phyloP scores from a whole-genome alignment of 2,888 invertebrate genomes.

The Zaprionus lineosus region DNA sequence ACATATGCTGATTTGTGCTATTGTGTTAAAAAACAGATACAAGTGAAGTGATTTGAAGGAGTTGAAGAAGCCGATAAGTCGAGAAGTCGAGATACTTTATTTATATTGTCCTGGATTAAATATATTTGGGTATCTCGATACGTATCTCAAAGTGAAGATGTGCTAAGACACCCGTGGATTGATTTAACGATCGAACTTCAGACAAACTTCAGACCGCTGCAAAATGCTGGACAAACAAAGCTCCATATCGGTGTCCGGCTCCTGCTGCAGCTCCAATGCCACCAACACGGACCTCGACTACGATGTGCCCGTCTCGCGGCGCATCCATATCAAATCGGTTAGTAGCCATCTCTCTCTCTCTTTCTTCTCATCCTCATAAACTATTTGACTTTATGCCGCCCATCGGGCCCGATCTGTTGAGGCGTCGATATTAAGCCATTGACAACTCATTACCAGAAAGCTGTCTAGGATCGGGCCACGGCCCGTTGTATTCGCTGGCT shows the following conservation, averaged over 20 bases:
- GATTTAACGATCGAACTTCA: neutral
- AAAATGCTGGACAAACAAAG: slow-evolving; percentile 79
- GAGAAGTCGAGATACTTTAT: slow-evolving; percentile 73
- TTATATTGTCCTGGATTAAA: slow-evolving; percentile 82
- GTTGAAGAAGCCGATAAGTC: neutral
- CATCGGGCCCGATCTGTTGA: slow-evolving; percentile 44
- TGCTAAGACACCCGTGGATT: slow-evolving; percentile 11
- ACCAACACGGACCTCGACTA: slow-evolving; percentile 76
- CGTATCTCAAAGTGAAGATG: slow-evolving; percentile 21
- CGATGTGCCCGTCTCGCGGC: slow-evolving; percentile 80
- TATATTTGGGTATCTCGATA: slow-evolving; percentile 76
- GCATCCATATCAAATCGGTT: slow-evolving; percentile 78
- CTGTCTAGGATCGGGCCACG: slow-evolving; percentile 37
- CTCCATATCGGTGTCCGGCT: slow-evolving; percentile 55
- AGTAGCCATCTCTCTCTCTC: slow-evolving; percentile 48
- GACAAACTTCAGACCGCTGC: slow-evolving; percentile 4
- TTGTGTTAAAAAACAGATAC: slow-evolving; percentile 32
- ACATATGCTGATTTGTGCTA: slow-evolving; percentile 48
- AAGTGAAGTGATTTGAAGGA: slow-evolving; percentile 41
- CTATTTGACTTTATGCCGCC: slow-evolving; percentile 44
- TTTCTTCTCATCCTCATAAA: too few species aligned
- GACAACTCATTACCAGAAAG: slow-evolving; percentile 49
- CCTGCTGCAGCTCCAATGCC: slow-evolving; percentile 69
- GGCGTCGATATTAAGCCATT: slow-evolving; percentile 62
- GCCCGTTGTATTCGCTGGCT: neutral